Conservation (phyloP, 1,140 invertebrate species). For the Neelides sp. region DNA sequence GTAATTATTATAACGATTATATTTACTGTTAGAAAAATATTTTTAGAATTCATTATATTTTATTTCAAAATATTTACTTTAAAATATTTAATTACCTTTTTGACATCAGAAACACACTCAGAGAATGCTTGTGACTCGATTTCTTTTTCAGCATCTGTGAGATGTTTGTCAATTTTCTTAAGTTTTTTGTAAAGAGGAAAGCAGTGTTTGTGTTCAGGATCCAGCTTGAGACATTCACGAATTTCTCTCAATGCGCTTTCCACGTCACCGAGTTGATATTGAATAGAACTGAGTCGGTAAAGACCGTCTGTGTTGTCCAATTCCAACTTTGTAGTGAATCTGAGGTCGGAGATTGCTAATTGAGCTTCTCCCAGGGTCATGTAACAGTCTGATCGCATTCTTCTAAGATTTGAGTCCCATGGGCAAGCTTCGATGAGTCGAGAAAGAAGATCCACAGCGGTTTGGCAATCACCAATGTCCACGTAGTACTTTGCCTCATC, state of each 20-base stretch:
- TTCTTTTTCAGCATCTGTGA: constrained; percentile 50
- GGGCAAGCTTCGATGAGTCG: constrained; percentile 73
- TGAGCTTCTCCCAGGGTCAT: constrained; percentile 64
- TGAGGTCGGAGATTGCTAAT: constrained; percentile 79
- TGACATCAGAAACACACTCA: constrained; percentile 60
- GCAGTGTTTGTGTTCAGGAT: constrained; percentile 94
- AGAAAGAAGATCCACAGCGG: constrained; percentile 56
- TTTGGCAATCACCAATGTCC: constrained; percentile 50
- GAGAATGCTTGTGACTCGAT: constrained; percentile 47
- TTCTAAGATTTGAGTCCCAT: constrained; percentile 70
- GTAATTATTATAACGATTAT: constrained; percentile 5
- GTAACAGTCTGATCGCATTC: constrained; percentile 74
- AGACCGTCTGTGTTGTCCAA: constrained; percentile 84
- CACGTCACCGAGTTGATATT: constrained; percentile 83
- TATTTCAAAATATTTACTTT: background rate
- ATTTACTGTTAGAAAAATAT: background rate
- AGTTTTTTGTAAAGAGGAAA: constrained; percentile 94
- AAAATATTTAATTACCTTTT: constrained; percentile 40
- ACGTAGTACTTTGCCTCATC: constrained; percentile 53
- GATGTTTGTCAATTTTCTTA: constrained; percentile 83
- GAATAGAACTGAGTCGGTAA: constrained; percentile 57
- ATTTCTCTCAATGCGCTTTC: constrained; percentile 83
- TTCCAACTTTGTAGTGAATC: constrained; percentile 74
- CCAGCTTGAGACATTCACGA: constrained; percentile 91
- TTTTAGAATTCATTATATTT: background rate